Evolutionary conservation across 2,797 vertebrate genomes (phyloP).

Genomic region (Hydrocynus forskahlii): DNA sequence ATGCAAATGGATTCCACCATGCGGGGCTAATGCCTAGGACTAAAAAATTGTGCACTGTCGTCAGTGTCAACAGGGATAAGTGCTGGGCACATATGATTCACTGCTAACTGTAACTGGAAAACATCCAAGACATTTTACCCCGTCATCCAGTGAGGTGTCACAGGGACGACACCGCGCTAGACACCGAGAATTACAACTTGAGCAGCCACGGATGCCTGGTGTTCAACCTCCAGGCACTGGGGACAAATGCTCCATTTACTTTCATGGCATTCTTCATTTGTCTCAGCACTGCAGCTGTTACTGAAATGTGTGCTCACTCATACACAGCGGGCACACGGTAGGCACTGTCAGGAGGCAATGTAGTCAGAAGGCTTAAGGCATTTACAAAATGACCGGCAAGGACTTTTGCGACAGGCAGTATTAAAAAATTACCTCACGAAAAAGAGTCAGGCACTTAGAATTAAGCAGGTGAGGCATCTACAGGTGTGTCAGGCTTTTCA

Average conservation of each 20-base stretch:
- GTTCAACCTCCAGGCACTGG: slow-evolving; percentile 1
- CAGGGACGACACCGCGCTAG: not conserved
- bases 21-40: not conserved
- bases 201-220: slow-evolving; percentile 17
- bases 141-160: not conserved
- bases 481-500: not conserved
- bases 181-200: slow-evolving; percentile 14
- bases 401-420: not conserved
- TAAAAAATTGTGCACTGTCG: not conserved
- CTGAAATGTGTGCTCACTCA: not conserved
- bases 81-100: not conserved
- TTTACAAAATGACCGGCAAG: not conserved
- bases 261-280: not conserved
- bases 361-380: not conserved
- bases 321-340: not conserved
- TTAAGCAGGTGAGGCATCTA: not conserved
- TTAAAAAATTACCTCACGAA: not conserved
- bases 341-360: not conserved
- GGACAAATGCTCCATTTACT: slow-evolving; percentile 39
- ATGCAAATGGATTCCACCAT: not conserved
- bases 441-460: slow-evolving; percentile 25
- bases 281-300: not conserved
- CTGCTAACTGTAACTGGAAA: not conserved
- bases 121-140: not conserved
- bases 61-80: not conserved